Evolutionary conservation across 2,888 invertebrate species (phyloP).

Genomic region (Trachelus stipa): DNA sequence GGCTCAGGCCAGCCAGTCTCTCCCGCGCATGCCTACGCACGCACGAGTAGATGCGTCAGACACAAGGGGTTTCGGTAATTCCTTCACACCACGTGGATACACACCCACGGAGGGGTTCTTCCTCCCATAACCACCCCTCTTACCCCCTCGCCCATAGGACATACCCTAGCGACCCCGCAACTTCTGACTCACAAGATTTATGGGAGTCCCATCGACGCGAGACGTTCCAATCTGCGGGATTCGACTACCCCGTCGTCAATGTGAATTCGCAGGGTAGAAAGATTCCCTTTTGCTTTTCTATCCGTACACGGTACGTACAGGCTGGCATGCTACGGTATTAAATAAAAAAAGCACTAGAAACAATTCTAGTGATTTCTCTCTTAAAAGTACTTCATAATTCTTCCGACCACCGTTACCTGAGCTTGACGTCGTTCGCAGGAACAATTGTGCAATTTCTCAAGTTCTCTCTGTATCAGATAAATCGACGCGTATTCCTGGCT

Average conservation of each 20-base stretch:
- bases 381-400: not conserved
- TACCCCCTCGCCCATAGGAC: conserved; percentile 18
- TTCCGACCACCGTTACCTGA: conserved; percentile 43
- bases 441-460: conserved; percentile 56
- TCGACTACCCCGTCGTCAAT: conserved; percentile 17
- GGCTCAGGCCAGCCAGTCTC: conserved; percentile 13
- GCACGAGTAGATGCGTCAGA: conserved; percentile 29
- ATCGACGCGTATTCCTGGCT: conserved; percentile 55
- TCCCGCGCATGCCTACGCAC: conserved; percentile 39
- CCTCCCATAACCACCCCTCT: conserved; percentile 6
- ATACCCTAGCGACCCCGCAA: conserved; percentile 38
- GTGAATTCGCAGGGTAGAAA: conserved; percentile 7
- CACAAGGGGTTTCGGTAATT: conserved; percentile 46
- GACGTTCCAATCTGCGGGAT: conserved; percentile 45
- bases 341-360: not conserved
- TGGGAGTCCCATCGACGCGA: conserved; percentile 46
- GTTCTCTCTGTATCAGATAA: conserved; percentile 52
- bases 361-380: not conserved
- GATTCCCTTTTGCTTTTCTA: not conserved
- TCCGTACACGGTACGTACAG: not conserved
- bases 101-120: conserved; percentile 41
- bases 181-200: conserved; percentile 62
- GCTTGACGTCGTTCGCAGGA: conserved; percentile 57
- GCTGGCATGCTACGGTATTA: not conserved
- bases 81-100: conserved; percentile 59